Evolutionary conservation across 23 tunicate genomes (phyloP).

Genomic region (Corella eumyota): DNA sequence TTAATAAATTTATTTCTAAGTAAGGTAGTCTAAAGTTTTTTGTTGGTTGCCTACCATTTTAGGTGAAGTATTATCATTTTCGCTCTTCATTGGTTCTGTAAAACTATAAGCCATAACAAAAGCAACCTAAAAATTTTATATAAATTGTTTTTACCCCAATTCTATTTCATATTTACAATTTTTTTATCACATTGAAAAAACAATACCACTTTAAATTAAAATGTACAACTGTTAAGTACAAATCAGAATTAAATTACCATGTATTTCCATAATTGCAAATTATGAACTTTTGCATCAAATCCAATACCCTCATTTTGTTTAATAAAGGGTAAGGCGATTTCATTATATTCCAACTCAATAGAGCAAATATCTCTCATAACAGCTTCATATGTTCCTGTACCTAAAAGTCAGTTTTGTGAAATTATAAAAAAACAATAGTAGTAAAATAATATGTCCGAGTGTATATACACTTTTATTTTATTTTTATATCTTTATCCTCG

Average conservation of each 20-base stretch:
- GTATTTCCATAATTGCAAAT: constrained; percentile 46
- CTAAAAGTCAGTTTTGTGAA: constrained; percentile 5
- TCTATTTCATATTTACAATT: background rate
- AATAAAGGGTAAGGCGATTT: constrained; percentile 63
- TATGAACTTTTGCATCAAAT: constrained; percentile 31
- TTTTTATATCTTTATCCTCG: no score
- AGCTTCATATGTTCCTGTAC: constrained; percentile 20
- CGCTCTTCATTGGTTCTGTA: constrained; percentile 31
- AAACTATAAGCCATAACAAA: constrained; percentile 95
- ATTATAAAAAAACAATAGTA: background rate
- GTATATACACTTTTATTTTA: no score
- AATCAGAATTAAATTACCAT: constrained; percentile 68
- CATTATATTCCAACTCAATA: constrained; percentile 47
- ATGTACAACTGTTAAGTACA: no score
- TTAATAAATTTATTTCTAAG: no score
- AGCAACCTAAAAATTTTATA: constrained; percentile 27
- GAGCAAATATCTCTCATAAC: constrained; percentile 20
- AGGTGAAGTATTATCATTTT: constrained; percentile 5
- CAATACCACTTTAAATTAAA: no score
- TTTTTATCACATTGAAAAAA: no score
- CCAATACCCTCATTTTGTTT: constrained; percentile 19
- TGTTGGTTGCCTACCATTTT: constrained; percentile 41
- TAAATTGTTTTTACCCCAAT: background rate
- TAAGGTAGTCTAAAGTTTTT: no score
- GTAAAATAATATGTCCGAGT: no score